Percentiles rank a stretch among this genome's conserved stretches.
These are phyloP conservation scores for Pygoscelis antarcticus DNA, from an alignment of 2,113 vertebrate genomes.

Conservation along the genomic window DNA sequence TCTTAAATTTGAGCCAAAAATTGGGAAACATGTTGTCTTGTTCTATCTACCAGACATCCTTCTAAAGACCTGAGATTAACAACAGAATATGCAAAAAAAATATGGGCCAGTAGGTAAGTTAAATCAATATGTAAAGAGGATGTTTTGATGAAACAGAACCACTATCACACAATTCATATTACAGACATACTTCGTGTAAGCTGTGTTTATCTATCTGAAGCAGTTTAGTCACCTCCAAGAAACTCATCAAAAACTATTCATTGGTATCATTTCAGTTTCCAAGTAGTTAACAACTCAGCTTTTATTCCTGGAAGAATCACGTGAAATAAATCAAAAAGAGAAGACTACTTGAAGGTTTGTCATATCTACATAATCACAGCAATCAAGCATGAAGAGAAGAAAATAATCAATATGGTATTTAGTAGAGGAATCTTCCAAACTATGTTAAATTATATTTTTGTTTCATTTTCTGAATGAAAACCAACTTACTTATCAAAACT, in stretches of 20 bases:
- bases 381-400: background rate
- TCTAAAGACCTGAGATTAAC: background rate
- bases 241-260: background rate
- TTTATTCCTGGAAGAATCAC: background rate
- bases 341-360: background rate
- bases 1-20: background rate
- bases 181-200: background rate
- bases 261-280: background rate
- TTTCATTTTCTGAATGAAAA: background rate
- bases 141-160: background rate
- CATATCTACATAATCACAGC: background rate
- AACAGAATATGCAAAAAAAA: background rate
- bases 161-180: background rate
- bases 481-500: constrained; percentile 96
- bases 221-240: background rate
- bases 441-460: background rate
- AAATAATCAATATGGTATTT: background rate
- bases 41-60: background rate
- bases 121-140: background rate
- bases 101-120: background rate
- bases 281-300: background rate
- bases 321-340: background rate
- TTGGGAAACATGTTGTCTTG: background rate
- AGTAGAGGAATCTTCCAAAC: background rate
- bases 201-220: background rate